Evolutionary conservation across 2,888 invertebrate species (phyloP), one percentile per base, ranked within the genome.

Genomic region (Cantharis rustica): DNA sequence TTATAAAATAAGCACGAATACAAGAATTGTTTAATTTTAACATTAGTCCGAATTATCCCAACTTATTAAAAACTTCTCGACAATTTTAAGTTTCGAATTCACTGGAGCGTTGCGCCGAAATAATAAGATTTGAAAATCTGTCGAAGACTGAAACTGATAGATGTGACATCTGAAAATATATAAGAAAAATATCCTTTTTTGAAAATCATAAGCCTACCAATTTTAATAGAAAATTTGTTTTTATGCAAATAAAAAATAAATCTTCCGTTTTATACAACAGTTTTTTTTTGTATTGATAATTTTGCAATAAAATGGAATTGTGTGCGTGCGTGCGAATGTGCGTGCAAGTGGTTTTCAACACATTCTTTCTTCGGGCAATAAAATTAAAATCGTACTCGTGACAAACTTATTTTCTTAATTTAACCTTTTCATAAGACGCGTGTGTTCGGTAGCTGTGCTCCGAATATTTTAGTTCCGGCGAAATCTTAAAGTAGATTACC

Each of bases 111-210:
- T n/a, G 68, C 68, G 73, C 73, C 68, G 31, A 73, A 73, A 73
- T 73, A 73, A 73, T 69, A 61, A 31, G 73, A 73, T 73, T 62
- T 68, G 68, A 73, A 66, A 73, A 73, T 73, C 68, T 73, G 73
- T 72, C 72, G 66, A 66, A 20, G 72, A 73, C 73, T 73, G 68
- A 68, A 73, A 73, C 68, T 69, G 73, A 73, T 73, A 73, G 68
- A 68, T 73, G 61, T 61, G 68, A 73, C 68, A 73, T 68, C 73
- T 68, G 73, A 68, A 68, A 73, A 73, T 68, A 68, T 73, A 68
- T 73, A 68, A 69, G 68, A 66, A 66, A 66, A 66, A 66, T 66
- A 17, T 66, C 23, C 16, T 20, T 66, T 66, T 15, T 66, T 1
- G n/a, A 66, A 66, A 66, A 66, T 66, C 23, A 66, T n/a, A 20